phyloP scores from a whole-genome alignment of 2,888 invertebrate genomes.

The Horisme vitalbata region DNA sequence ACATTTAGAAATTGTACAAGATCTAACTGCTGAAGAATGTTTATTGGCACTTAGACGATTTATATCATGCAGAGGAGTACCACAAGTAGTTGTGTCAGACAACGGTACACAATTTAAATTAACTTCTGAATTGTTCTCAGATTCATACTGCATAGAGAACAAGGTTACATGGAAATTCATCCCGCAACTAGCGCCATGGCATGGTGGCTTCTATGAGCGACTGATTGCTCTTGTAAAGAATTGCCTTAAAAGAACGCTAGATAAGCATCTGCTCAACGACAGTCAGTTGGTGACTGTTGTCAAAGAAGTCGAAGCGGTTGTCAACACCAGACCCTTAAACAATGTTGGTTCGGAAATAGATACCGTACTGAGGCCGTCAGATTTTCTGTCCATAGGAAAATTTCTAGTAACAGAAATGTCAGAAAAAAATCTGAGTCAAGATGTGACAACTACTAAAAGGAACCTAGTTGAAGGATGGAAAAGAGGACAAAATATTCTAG shows the following conservation, averaged over 20 bases:
- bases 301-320: not conserved
- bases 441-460: not conserved
- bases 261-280: no score
- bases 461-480: not conserved
- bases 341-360: not conserved
- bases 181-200: constrained; percentile 29
- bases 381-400: not conserved
- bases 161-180: constrained; percentile 29
- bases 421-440: no score
- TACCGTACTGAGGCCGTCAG: not conserved
- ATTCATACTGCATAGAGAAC: constrained; percentile 4
- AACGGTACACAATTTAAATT: no score
- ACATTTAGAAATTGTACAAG: constrained; percentile 18
- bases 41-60: no score
- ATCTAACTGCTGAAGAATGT: constrained; percentile 26
- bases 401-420: no score
- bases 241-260: no score
- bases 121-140: no score
- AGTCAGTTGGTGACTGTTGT: no score
- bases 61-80: constrained; percentile 14
- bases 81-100: no score
- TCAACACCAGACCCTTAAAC: no score
- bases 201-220: constrained; percentile 32
- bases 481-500: not conserved
- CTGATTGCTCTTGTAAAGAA: no score